These are phyloP conservation scores for Nomada flava DNA, from an alignment of 2,888 invertebrate species.

Conservation along the genomic window DNA sequence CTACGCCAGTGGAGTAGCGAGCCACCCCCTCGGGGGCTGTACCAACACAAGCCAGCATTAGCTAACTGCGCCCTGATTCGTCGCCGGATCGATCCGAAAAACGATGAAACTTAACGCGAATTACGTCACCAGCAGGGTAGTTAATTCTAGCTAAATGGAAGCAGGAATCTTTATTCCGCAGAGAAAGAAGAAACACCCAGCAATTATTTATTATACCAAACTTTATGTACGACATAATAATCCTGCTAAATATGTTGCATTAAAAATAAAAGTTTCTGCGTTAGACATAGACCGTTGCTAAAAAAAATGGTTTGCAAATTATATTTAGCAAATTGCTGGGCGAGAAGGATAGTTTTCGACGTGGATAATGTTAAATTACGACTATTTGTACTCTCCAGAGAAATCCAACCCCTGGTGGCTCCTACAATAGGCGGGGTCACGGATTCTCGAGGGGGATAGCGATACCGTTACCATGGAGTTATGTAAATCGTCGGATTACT, in stretches of 20 bases:
- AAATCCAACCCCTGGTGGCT: slow-evolving; percentile 39
- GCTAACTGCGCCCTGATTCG: slow-evolving; percentile 82
- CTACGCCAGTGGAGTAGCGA: slow-evolving; percentile 67
- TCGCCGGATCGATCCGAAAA: slow-evolving; percentile 78
- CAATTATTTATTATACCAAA: too few relatives aligned
- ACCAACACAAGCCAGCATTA: slow-evolving; percentile 78
- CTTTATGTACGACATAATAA: too few relatives aligned
- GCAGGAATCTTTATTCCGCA: slow-evolving; percentile 1
- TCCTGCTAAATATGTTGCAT: too few relatives aligned
- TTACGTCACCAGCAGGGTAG: slow-evolving; percentile 62
- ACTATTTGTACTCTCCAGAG: slow-evolving; percentile 62
- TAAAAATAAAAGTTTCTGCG: too few relatives aligned
- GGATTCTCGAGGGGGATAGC: slow-evolving; percentile 57
- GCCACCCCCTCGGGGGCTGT: slow-evolving; percentile 79
- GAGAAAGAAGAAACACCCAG: neutral
- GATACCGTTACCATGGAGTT: slow-evolving; percentile 75
- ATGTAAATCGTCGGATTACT: slow-evolving; percentile 78
- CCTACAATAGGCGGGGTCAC: slow-evolving; percentile 52
- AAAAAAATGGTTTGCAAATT: neutral
- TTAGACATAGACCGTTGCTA: neutral
- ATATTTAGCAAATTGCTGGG: neutral
- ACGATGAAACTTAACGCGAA: slow-evolving; percentile 75
- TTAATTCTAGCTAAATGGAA: slow-evolving; percentile 52
- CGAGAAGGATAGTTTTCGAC: slow-evolving; percentile 5
- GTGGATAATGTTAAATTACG: slow-evolving; percentile 49